Conservation (phyloP, 2,113 vertebrate species). For the Heloderma charlesbogerti region DNA sequence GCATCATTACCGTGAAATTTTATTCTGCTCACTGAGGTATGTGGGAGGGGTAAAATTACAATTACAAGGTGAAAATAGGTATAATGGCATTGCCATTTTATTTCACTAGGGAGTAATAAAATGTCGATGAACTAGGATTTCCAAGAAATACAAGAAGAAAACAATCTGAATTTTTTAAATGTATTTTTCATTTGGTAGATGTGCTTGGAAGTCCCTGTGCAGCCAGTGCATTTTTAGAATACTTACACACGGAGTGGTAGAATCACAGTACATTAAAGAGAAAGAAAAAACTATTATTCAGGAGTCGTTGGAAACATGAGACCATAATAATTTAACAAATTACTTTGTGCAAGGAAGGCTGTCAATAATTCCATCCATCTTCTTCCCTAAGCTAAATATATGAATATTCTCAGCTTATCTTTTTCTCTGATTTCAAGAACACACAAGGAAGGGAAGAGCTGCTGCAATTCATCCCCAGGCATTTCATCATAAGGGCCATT, state of each 20-base stretch:
- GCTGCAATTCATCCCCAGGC: background rate
- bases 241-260: background rate
- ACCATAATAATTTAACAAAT: conserved; percentile 4
- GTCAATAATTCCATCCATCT: background rate
- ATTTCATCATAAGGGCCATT: background rate
- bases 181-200: background rate
- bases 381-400: background rate
- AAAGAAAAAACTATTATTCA: background rate
- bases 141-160: conserved; percentile 5
- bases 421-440: background rate
- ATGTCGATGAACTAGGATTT: conserved; percentile 35
- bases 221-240: background rate
- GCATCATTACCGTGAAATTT: conserved; percentile 58
- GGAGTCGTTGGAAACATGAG: background rate
- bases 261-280: background rate
- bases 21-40: conserved; percentile 44
- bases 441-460: background rate
- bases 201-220: background rate
- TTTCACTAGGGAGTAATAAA: conserved; percentile 26
- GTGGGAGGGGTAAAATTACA: conserved; percentile 30
- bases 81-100: conserved; percentile 35
- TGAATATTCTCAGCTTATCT: background rate
- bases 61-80: conserved; percentile 46
- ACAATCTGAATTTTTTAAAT: background rate
- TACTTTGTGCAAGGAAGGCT: background rate